Conservation (phyloP, 2,797 vertebrate genomes). For the Smutsia temminckii region DNA sequence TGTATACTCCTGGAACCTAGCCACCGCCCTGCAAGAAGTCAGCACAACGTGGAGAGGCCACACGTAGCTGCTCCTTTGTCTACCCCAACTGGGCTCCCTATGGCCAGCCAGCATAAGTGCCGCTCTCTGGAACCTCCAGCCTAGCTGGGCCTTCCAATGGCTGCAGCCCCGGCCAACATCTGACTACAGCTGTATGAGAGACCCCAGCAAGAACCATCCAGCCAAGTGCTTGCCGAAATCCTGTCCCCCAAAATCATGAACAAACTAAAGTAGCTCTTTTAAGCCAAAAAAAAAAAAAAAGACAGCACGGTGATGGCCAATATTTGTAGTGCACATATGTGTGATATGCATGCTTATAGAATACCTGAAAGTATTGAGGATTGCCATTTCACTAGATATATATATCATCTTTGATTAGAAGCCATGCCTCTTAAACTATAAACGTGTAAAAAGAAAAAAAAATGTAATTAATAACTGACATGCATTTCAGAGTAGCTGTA, state of each 20-base stretch:
- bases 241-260: constrained; percentile 16
- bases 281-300: neutral
- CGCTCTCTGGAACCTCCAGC: neutral
- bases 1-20: neutral
- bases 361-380: neutral
- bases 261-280: constrained; percentile 30
- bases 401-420: neutral
- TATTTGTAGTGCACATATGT: too few relatives aligned
- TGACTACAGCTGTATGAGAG: neutral
- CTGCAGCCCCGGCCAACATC: neutral
- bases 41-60: neutral
- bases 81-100: neutral
- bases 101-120: neutral
- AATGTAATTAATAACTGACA: neutral
- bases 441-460: neutral
- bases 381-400: neutral
- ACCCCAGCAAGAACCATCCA: neutral
- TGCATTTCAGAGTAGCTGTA: neutral
- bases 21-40: neutral
- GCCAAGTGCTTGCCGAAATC: neutral
- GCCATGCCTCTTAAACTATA: neutral
- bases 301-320: fast-evolving
- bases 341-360: fast-evolving
- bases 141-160: neutral
- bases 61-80: neutral